These are phyloP conservation scores for Manduca sexta DNA, from an alignment of 1,140 invertebrate species.

Conservation along the genomic window DNA sequence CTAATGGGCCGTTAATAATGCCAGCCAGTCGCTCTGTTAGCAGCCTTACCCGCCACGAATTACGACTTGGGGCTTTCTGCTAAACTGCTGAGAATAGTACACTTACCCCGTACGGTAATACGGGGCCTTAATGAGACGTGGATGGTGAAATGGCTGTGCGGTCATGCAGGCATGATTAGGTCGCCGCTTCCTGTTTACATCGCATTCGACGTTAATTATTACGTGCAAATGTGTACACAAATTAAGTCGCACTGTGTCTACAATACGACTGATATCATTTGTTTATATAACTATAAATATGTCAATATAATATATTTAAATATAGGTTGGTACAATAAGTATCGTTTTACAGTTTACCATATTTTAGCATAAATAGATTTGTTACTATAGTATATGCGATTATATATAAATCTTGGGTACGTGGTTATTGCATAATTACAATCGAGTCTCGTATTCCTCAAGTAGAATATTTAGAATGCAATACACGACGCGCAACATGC, in stretches of 20 bases:
- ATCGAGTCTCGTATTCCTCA: too few relatives aligned
- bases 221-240: neutral
- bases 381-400: too few relatives aligned
- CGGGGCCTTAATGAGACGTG: conserved; percentile 19
- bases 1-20: conserved; percentile 54
- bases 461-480: too few relatives aligned
- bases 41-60: conserved; percentile 28
- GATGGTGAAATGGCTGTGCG: conserved; percentile 12
- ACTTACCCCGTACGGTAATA: conserved; percentile 15
- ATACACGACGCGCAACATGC: too few relatives aligned
- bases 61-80: conserved; percentile 31
- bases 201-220: conserved; percentile 6
- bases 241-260: conserved; percentile 3
- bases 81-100: conserved; percentile 32
- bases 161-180: conserved; percentile 21
- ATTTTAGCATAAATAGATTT: too few relatives aligned
- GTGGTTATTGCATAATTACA: too few relatives aligned
- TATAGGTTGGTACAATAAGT: too few relatives aligned
- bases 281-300: too few relatives aligned
- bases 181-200: conserved; percentile 3
- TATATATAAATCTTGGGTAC: too few relatives aligned
- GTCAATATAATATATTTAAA: too few relatives aligned
- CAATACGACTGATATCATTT: too few relatives aligned
- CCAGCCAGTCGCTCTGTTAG: conserved; percentile 39
- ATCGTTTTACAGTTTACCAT: too few relatives aligned